Base-by-base conservation (phyloP, 2,888 invertebrate genomes). In the Diaprepes abbreviatus region DNA sequence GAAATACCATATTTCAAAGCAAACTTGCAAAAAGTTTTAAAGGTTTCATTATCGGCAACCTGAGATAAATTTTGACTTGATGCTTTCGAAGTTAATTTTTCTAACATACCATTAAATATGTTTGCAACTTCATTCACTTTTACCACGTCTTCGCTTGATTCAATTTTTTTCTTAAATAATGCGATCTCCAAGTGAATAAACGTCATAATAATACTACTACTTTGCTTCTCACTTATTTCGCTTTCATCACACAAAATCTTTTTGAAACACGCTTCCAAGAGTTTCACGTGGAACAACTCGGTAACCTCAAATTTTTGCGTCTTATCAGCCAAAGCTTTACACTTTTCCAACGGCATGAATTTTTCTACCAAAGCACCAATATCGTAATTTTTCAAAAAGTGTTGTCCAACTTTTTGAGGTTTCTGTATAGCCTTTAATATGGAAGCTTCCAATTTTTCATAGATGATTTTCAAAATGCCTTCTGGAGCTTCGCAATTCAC, bases 361-460 rank as follows among this genome's bases (percentile, higher is more conserved):
- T 86, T 85, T 0, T 89, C 82, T 36, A 92, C 86, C 48, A 93
- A 80, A 6, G 85, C 84, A 21, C 91, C 85, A n/a, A 89, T 87
- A 59, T 84, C 80, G 66, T 88, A 86, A 79, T 90, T 88, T 63
- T 88, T 86, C 43, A 88, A 83, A 73, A 91, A 90, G 57, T 91
- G 88, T 74, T 89, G 88, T 0, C 90, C 89, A 2, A 89, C 89
- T 83, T 92, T 92, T 71, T 90, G 89, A 0, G 91, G 92, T 78
- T 91, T 91, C 76, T 90, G 89, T 40, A 92, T 82, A 70, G 89
- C 85, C 81, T 90, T 89, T 55, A 85, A 80, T 33, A 93, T 88
- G 71, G 90, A 89, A 0, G 86, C 83, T 80, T 90, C 88, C 73
- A 90, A 89, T 76, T 88, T 86, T 45, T 86, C 83, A 77, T 87